Conservation (phyloP, 2,113 vertebrate genomes). For the Elaphurus davidianus region DNA sequence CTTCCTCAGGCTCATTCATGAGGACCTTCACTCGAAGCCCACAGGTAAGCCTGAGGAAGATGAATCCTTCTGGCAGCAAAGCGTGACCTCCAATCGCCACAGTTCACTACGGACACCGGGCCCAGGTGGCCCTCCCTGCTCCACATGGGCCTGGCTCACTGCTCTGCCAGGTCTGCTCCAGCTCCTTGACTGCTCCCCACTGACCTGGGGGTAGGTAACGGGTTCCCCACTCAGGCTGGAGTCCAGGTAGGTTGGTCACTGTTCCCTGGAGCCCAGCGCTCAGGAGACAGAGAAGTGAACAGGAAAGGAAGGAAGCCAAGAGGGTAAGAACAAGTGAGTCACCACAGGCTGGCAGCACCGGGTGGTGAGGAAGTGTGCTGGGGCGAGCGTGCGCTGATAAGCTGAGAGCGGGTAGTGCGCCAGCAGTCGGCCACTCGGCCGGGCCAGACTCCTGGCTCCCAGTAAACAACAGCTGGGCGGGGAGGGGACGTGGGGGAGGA, state of each 20-base stretch:
- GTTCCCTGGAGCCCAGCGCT: neutral
- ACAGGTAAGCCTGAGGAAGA: neutral
- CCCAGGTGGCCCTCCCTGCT: neutral
- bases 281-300: slow-evolving; percentile 32
- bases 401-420: neutral
- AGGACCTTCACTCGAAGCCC: neutral
- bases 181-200: neutral
- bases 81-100: neutral
- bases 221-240: neutral
- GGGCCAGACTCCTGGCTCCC: neutral
- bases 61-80: neutral
- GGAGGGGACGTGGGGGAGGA: neutral
- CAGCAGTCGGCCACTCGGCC: neutral
- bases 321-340: slow-evolving; percentile 44
- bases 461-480: neutral
- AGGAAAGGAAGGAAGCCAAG: slow-evolving; percentile 37
- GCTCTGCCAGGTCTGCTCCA: neutral
- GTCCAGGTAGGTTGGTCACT: neutral
- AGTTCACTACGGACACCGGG: neutral
- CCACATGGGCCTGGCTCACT: neutral
- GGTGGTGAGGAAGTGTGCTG: slow-evolving; percentile 47
- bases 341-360: neutral
- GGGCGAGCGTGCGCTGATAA: slow-evolving; percentile 4
- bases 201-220: neutral
- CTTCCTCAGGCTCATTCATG: neutral